Conservation (phyloP, 2,888 invertebrate genomes). For the Panopea generosa region DNA sequence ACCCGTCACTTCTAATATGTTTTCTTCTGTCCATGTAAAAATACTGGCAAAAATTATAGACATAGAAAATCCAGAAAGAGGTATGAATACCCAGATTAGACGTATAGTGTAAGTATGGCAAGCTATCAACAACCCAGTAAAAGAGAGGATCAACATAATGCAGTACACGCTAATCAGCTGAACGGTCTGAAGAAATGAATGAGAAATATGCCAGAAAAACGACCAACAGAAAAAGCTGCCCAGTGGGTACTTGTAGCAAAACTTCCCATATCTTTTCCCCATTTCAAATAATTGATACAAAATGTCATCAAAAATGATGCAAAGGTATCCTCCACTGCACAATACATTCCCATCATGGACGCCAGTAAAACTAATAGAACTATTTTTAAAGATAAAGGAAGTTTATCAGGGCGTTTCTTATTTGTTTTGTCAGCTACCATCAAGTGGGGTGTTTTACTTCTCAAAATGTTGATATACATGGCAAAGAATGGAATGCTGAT, state of each 20-base stretch:
- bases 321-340: slow-evolving; percentile 72
- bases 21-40: slow-evolving; percentile 69
- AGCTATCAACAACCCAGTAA: slow-evolving; percentile 58
- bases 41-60: slow-evolving; percentile 66
- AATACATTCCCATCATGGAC: slow-evolving; percentile 60
- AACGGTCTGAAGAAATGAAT: slow-evolving; percentile 81
- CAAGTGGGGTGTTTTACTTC: slow-evolving; percentile 22
- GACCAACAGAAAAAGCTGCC: slow-evolving; percentile 47
- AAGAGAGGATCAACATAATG: slow-evolving; percentile 46
- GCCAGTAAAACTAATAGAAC: slow-evolving; percentile 52
- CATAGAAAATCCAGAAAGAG: slow-evolving; percentile 61
- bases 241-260: slow-evolving; percentile 50
- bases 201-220: slow-evolving; percentile 59
- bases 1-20: slow-evolving; percentile 62
- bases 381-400: slow-evolving; percentile 47
- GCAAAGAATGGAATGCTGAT: slow-evolving; percentile 63
- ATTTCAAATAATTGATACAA: slow-evolving; percentile 42
- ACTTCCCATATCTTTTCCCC: slow-evolving; percentile 45
- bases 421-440: slow-evolving; percentile 46
- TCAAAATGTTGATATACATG: slow-evolving; percentile 43
- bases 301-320: slow-evolving; percentile 55
- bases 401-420: slow-evolving; percentile 50
- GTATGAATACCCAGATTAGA: slow-evolving; percentile 62
- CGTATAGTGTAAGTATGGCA: slow-evolving; percentile 33
- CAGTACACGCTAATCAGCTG: slow-evolving; percentile 80